phyloP scores from a whole-genome alignment of 2,888 invertebrate species.

The Amiota communis region DNA sequence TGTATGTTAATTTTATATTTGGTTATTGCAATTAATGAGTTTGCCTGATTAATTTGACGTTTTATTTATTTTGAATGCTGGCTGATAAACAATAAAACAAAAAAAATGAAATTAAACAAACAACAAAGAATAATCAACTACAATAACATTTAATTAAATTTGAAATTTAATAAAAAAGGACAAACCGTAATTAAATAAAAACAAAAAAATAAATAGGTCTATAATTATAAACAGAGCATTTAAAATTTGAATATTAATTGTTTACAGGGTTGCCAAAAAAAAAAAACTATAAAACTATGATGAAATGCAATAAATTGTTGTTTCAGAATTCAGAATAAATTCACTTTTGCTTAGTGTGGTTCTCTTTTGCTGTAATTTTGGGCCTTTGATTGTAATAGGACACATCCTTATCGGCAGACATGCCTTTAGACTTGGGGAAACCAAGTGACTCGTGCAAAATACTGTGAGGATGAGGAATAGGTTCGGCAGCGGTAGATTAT shows the following conservation, averaged over 20 bases:
- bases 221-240: neutral
- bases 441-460: no score
- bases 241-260: no score
- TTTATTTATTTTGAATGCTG: neutral
- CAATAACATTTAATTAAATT: neutral
- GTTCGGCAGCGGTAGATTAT: no score
- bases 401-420: no score
- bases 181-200: neutral
- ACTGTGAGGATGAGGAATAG: no score
- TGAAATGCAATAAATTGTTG: neutral
- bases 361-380: no score
- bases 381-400: no score
- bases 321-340: neutral
- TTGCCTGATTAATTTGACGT: slow-evolving; percentile 16
- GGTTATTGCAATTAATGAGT: slow-evolving; percentile 16
- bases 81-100: no score
- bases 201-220: neutral
- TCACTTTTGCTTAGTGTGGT: no score
- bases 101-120: no score
- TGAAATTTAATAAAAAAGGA: neutral
- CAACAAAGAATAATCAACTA: no score
- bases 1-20: neutral
- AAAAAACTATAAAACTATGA: neutral
- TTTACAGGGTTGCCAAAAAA: neutral
- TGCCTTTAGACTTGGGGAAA: no score